Percentiles rank a stretch among this genome's conserved stretches.
Evolutionary conservation across 2,113 vertebrate species (phyloP).

Genomic region (Setophaga coronata): DNA sequence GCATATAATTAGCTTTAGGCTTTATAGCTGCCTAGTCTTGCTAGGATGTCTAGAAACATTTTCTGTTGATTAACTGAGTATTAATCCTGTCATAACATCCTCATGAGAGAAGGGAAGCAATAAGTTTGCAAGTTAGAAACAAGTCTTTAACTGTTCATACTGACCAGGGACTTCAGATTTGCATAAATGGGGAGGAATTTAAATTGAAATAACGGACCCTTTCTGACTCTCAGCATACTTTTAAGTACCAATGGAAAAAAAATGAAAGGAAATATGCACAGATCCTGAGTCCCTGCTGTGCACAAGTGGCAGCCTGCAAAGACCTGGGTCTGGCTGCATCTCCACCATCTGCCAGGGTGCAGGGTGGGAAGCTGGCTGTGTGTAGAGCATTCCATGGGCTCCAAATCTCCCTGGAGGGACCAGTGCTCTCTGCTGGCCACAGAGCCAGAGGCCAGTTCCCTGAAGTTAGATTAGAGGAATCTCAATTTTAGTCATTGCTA

Average conservation of each 20-base stretch:
- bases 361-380: accelerated
- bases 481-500: background rate
- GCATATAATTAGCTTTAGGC: background rate
- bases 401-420: background rate
- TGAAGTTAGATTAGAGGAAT: background rate
- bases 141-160: background rate
- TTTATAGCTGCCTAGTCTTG: background rate
- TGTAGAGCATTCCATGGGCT: background rate
- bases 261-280: background rate
- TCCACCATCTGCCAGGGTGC: background rate
- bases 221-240: background rate
- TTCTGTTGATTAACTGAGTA: background rate
- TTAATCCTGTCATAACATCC: background rate
- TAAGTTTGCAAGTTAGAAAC: background rate
- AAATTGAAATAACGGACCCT: background rate
- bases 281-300: background rate
- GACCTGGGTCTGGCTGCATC: background rate
- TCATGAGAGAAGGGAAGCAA: background rate
- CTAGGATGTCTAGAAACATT: background rate
- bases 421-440: background rate
- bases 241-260: background rate
- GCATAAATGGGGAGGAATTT: background rate
- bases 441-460: background rate
- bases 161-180: background rate
- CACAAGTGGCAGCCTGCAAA: background rate